Conservation (phyloP, 2,888 invertebrate species). For the Acrobasis consociella region DNA sequence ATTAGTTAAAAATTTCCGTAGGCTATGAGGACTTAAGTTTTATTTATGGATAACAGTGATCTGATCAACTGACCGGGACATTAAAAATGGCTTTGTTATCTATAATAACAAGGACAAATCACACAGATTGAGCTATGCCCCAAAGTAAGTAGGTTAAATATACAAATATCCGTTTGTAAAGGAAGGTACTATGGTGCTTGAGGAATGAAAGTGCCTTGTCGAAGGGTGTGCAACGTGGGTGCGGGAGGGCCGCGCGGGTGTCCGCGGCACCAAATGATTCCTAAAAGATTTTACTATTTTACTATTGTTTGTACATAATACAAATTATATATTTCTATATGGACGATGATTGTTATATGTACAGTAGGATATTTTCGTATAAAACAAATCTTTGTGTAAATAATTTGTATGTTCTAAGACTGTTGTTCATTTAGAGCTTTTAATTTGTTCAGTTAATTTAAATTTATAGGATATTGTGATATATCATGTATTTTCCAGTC, state of each 20-base stretch:
- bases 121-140: no score
- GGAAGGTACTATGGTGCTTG: background rate
- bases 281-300: conserved; percentile 77
- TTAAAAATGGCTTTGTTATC: no score
- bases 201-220: conserved; percentile 41
- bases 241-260: conserved; percentile 46
- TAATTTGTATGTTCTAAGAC: conserved; percentile 80
- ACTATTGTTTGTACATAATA: conserved; percentile 74
- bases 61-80: no score
- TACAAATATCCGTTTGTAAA: no score
- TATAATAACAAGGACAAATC: no score
- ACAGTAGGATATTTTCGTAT: conserved; percentile 80
- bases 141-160: no score
- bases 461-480: conserved; percentile 63
- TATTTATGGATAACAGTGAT: no score
- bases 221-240: conserved; percentile 10
- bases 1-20: no score
- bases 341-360: conserved; percentile 74
- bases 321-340: conserved; percentile 78
- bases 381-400: conserved; percentile 74
- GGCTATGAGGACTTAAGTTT: no score
- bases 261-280: conserved; percentile 49
- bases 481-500: conserved; percentile 79
- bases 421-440: conserved; percentile 81
- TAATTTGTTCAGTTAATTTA: conserved; percentile 75